Percentiles rank a stretch among this genome's conserved stretches.
These are phyloP conservation scores for Gobiocypris rarus DNA, from an alignment of 2,113 vertebrate species.

Conservation along the genomic window DNA sequence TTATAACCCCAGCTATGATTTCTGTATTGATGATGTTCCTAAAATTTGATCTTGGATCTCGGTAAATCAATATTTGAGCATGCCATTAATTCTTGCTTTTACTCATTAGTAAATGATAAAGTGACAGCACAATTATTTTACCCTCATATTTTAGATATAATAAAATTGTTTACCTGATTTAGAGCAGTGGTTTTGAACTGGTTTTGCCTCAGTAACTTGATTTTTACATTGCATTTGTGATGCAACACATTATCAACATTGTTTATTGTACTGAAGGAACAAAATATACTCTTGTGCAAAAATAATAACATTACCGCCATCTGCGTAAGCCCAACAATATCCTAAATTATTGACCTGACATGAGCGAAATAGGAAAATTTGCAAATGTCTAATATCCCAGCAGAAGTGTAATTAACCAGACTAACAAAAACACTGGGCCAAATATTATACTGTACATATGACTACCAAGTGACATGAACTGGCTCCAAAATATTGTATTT, in stretches of 20 bases:
- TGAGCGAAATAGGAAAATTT: not conserved
- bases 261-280: not conserved
- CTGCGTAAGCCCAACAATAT: not conserved
- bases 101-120: conserved; percentile 1
- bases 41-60: conserved; percentile 1
- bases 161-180: not conserved
- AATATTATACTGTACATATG: too few relatives aligned
- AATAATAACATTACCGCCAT: not conserved
- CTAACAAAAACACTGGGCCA: not conserved
- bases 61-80: conserved; percentile 3
- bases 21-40: not conserved
- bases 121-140: not conserved
- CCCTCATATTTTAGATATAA: not conserved
- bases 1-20: conserved; percentile 3
- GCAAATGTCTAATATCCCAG: too few relatives aligned
- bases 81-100: not conserved
- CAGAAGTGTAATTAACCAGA: too few relatives aligned
- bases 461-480: not conserved
- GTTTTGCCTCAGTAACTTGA: not conserved
- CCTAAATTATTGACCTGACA: not conserved
- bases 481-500: not conserved
- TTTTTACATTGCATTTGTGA: not conserved
- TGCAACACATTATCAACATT: not conserved
- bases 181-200: not conserved
- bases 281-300: not conserved